Evolutionary conservation across 2,888 invertebrate species (phyloP).

Genomic region (Microctonus brassicae): DNA sequence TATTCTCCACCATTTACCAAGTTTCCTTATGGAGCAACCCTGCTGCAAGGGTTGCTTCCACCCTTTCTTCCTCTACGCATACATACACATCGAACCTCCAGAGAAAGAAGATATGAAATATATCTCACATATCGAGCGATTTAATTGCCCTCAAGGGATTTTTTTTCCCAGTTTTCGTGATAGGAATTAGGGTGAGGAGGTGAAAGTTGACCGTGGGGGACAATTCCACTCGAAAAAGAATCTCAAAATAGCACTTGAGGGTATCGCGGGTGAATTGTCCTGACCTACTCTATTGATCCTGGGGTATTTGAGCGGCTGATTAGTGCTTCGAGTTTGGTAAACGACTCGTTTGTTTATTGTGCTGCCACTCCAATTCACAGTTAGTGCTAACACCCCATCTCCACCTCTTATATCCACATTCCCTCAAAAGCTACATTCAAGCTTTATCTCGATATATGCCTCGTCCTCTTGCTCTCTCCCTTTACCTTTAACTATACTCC

Average conservation of each 20-base stretch:
- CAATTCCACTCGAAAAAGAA: conserved; percentile 15
- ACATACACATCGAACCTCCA: neutral
- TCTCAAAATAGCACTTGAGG: conserved; percentile 20
- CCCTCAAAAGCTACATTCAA: neutral
- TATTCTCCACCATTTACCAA: neutral
- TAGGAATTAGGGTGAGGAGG: neutral
- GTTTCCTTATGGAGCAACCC: too few species aligned
- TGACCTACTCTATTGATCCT: conserved; percentile 4
- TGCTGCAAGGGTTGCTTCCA: too few species aligned
- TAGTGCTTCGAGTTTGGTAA: conserved; percentile 11
- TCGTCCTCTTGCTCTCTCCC: neutral
- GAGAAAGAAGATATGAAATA: conserved; percentile 37
- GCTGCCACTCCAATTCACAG: conserved; percentile 25
- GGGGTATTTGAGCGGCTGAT: conserved; percentile 20
- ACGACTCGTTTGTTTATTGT: conserved; percentile 31
- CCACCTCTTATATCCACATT: neutral
- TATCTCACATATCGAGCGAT: conserved; percentile 31
- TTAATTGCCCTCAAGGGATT: conserved; percentile 30
- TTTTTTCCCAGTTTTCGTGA: neutral
- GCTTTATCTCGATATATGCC: neutral
- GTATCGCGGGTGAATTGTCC: neutral
- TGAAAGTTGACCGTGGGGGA: conserved; percentile 12
- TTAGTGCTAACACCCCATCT: neutral
- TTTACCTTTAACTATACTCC: too few species aligned
- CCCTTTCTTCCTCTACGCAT: too few species aligned